A percentile compares a stretch with the other conserved stretches of the same genome.
Evolutionary conservation across 2,113 vertebrate species (phyloP).

Genomic region (Gopherus flavomarginatus): DNA sequence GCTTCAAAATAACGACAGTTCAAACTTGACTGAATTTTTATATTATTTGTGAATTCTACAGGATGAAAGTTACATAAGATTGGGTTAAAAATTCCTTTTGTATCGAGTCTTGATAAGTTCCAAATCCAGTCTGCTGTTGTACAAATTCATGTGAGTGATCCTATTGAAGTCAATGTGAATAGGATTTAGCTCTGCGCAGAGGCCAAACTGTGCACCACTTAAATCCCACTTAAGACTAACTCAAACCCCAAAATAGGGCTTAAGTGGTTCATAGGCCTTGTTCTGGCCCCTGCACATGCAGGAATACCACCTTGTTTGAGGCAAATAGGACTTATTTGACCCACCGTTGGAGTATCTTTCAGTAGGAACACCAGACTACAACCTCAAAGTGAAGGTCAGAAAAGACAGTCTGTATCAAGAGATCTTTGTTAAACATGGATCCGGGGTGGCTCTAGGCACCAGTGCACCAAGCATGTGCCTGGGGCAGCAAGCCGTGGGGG

Average conservation of each 20-base stretch:
- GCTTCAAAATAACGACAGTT: background rate
- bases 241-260: background rate
- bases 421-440: background rate
- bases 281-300: background rate
- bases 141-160: background rate
- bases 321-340: background rate
- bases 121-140: background rate
- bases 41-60: background rate
- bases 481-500: too few relatives aligned
- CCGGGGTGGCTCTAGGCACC: too few relatives aligned
- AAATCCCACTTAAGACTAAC: background rate
- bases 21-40: background rate
- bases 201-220: background rate
- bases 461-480: too few relatives aligned
- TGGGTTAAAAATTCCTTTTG: background rate
- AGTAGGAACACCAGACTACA: background rate
- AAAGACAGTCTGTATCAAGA: background rate
- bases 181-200: background rate
- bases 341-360: background rate
- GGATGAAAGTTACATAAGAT: background rate
- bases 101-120: background rate
- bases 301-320: background rate
- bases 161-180: fast-evolving
- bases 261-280: background rate
- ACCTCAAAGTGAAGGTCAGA: background rate